A percentile compares a stretch with the other conserved stretches of the same genome.
Conservation (phyloP, 2,113 vertebrate genomes). For the Chlorodrepanis virens region DNA sequence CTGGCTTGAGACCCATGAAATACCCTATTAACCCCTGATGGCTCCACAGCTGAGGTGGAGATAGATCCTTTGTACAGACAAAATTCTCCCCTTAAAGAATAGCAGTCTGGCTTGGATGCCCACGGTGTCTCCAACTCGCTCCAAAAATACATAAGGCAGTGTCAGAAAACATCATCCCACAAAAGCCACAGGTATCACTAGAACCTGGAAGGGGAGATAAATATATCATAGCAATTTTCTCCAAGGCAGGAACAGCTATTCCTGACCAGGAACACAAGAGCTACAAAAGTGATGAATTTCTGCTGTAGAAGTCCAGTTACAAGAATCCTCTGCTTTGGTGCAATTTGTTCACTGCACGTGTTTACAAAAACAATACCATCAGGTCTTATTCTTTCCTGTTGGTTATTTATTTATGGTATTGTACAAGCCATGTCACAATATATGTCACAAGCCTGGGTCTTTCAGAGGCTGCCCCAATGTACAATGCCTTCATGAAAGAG, state of each 20-base stretch:
- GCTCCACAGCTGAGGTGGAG: background rate
- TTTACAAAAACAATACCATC: background rate
- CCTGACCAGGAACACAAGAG: background rate
- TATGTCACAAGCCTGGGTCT: background rate
- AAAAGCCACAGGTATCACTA: background rate
- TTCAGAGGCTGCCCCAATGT: background rate
- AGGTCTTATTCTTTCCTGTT: background rate
- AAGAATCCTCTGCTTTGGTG: background rate
- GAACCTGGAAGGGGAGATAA: background rate
- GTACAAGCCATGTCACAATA: background rate
- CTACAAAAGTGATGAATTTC: background rate
- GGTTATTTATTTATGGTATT: background rate
- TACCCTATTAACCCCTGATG: background rate
- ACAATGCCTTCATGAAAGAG: background rate
- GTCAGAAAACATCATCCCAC: background rate
- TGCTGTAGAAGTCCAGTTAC: background rate
- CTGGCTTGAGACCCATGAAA: background rate
- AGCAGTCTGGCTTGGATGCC: background rate
- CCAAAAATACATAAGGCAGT: background rate
- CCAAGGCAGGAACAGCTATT: background rate
- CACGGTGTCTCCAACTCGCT: background rate
- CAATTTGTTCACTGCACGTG: background rate
- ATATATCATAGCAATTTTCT: background rate
- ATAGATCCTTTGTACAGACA: background rate
- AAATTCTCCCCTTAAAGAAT: background rate